Evolutionary conservation across 2,888 invertebrate species (phyloP).

Genomic region (Stenodema calcarata): DNA sequence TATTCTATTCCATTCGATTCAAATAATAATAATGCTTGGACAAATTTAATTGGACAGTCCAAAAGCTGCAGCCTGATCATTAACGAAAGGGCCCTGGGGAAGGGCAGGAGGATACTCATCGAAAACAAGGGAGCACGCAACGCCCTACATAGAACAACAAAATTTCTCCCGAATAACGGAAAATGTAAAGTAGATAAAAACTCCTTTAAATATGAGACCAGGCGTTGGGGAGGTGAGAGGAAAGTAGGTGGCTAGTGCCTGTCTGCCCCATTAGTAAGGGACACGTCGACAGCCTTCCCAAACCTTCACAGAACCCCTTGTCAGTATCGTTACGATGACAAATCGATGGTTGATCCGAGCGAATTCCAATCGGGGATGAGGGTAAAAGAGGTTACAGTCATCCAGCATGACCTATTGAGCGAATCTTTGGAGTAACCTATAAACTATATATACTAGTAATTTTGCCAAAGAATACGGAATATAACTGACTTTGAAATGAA

Average conservation of each 20-base stretch:
- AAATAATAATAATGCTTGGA: too few species aligned
- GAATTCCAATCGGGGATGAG: too few species aligned
- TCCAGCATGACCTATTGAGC: too few species aligned
- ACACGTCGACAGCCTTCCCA: background rate
- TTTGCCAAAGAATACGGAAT: too few species aligned
- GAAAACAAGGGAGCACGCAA: constrained; percentile 4
- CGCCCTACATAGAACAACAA: constrained; percentile 16
- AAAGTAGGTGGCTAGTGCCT: background rate
- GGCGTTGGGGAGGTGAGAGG: background rate
- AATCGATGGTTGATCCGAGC: too few species aligned
- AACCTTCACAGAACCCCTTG: too few species aligned
- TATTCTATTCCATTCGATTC: too few species aligned
- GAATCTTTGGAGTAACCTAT: too few species aligned
- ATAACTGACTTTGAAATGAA: too few species aligned
- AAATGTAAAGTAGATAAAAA: constrained; percentile 20
- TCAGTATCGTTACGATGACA: too few species aligned
- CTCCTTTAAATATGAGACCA: constrained; percentile 14
- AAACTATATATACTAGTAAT: too few species aligned
- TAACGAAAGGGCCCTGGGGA: background rate
- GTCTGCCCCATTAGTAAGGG: background rate
- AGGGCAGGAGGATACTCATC: background rate
- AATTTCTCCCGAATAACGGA: constrained; percentile 20
- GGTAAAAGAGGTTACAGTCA: too few species aligned
- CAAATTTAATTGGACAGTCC: background rate
- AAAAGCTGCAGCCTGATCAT: background rate